Percentiles rank a stretch among this genome's conserved stretches.
These are phyloP conservation scores for Celastrina argiolus DNA, from an alignment of 2,888 invertebrate species.

Conservation along the genomic window DNA sequence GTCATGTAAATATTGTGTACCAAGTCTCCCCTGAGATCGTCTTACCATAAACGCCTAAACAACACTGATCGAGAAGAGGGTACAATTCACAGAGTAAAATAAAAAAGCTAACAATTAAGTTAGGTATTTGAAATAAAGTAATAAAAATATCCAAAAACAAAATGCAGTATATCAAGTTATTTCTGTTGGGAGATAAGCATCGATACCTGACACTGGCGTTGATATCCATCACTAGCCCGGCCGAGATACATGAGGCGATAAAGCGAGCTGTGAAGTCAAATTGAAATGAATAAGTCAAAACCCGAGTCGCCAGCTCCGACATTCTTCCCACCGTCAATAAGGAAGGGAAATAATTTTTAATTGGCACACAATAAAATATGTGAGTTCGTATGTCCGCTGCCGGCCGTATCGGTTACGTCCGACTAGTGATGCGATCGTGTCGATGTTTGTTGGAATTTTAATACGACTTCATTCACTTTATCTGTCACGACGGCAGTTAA, in stretches of 20 bases:
- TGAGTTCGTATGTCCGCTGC: constrained; percentile 49
- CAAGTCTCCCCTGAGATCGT: not conserved
- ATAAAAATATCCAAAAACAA: constrained; percentile 4
- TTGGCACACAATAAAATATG: constrained; percentile 73
- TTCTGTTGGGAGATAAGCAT: not conserved
- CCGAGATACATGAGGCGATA: constrained; percentile 9
- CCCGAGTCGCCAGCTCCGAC: constrained; percentile 20
- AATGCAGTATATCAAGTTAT: constrained; percentile 9
- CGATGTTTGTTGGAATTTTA: constrained; percentile 30
- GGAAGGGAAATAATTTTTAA: constrained; percentile 64
- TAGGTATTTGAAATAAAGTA: not conserved
- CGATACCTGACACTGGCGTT: not conserved
- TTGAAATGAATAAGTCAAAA: constrained; percentile 32
- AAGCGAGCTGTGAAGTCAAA: constrained; percentile 1
- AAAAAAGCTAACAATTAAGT: not conserved
- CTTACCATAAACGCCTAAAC: not conserved
- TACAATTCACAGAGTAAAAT: not conserved
- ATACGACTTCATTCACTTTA: constrained; percentile 8
- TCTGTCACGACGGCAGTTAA: constrained; percentile 1
- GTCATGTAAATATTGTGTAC: not conserved
- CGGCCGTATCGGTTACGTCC: constrained; percentile 52
- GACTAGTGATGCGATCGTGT: constrained; percentile 44
- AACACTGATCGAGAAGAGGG: not conserved
- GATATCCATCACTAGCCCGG: not conserved
- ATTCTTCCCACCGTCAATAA: constrained; percentile 43